These are phyloP conservation scores for Dendrocincla fuliginosa DNA, from an alignment of 2,797 vertebrate species.

Conservation along the genomic window DNA sequence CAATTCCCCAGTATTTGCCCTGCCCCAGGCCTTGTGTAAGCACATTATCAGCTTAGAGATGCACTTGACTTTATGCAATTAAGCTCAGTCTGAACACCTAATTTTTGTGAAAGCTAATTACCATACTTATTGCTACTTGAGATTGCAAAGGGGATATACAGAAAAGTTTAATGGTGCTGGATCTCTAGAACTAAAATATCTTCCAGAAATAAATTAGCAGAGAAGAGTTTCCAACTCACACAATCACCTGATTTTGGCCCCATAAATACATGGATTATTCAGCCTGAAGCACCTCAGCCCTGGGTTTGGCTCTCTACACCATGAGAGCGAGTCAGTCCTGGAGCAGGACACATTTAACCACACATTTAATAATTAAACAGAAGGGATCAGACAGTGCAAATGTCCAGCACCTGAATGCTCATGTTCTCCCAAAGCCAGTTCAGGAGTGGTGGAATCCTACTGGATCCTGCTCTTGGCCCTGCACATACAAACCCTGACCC, in stretches of 20 bases:
- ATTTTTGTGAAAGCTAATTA: constrained; percentile 24
- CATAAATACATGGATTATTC: not conserved
- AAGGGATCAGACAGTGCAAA: no score
- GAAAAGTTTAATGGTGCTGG: not conserved
- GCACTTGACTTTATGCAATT: constrained; percentile 7
- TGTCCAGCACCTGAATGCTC: no score
- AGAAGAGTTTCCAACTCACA: not conserved
- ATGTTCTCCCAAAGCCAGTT: no score
- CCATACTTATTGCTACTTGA: not conserved
- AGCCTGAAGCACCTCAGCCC: not conserved
- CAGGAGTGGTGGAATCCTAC: not conserved
- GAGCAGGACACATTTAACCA: not conserved
- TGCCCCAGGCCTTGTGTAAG: not conserved
- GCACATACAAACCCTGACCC: not conserved
- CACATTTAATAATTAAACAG: not conserved
- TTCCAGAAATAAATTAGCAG: not conserved
- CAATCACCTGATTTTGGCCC: not conserved
- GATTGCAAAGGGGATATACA: not conserved
- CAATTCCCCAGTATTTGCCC: constrained; percentile 20
- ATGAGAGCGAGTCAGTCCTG: fast-evolving
- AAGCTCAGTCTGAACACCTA: constrained; percentile 1
- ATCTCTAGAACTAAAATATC: not conserved
- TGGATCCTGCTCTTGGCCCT: not conserved
- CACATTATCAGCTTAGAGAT: constrained; percentile 22
- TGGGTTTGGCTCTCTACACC: not conserved